Conservation (phyloP, 2,888 invertebrate genomes). For the Aleiodes testaceus region DNA sequence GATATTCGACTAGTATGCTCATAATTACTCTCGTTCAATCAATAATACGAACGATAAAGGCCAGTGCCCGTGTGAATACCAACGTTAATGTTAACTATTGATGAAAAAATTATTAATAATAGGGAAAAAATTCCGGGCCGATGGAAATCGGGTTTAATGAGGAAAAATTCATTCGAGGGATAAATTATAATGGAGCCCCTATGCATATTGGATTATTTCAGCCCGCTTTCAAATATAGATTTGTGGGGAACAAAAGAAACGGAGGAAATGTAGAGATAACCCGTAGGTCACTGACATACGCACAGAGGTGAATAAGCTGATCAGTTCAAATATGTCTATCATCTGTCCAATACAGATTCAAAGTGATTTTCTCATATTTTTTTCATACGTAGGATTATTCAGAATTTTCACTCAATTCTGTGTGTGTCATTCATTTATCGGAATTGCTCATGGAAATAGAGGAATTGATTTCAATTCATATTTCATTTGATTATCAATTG, state of each 20-base stretch:
- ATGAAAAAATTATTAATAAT: not conserved
- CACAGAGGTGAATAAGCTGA: slow-evolving; percentile 31
- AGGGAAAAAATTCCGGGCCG: not conserved
- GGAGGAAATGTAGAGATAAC: slow-evolving; percentile 20
- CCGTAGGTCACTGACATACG: slow-evolving; percentile 38
- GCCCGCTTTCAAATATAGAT: slow-evolving; percentile 45
- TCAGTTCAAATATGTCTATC: slow-evolving; percentile 41
- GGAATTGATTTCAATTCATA: too few relatives aligned
- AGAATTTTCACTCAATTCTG: not conserved
- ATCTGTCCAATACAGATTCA: slow-evolving; percentile 39
- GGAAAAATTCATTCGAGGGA: slow-evolving; percentile 44
- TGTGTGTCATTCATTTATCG: not conserved
- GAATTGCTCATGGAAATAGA: too few relatives aligned
- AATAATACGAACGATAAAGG: not conserved
- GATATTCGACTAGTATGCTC: not conserved
- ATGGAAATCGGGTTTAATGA: not conserved
- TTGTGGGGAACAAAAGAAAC: slow-evolving; percentile 6
- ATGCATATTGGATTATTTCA: slow-evolving; percentile 46
- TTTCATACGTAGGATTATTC: not conserved
- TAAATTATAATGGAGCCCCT: slow-evolving; percentile 50
- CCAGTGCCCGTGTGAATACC: not conserved
- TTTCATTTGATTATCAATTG: too few relatives aligned
- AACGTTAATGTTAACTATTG: not conserved
- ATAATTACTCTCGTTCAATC: not conserved
- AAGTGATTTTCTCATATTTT: not conserved